These are phyloP conservation scores for Tringa solitaria DNA, from an alignment of 2,113 vertebrate genomes.

Conservation along the genomic window DNA sequence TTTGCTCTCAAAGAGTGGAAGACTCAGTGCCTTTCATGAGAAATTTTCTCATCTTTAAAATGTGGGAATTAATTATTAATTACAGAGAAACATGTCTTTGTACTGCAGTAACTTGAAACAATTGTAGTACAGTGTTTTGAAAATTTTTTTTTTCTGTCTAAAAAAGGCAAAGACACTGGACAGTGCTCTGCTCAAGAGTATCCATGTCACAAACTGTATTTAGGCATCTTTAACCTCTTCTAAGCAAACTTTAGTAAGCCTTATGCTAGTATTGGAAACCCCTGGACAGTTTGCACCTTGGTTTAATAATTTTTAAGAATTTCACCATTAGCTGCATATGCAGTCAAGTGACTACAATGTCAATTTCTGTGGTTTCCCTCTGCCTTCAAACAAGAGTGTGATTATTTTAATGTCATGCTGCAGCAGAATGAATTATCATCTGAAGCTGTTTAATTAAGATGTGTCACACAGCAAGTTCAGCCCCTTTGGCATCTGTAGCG, in stretches of 20 bases:
- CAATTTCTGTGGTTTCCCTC: not conserved
- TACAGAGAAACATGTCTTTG: not conserved
- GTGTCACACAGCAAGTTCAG: slow-evolving; percentile 27
- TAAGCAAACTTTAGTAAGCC: not conserved
- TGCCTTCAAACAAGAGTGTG: not conserved
- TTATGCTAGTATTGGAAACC: not conserved
- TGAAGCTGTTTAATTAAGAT: slow-evolving; percentile 51
- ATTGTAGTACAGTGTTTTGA: not conserved
- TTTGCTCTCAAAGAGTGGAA: not conserved
- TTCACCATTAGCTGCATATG: not conserved
- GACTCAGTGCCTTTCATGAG: not conserved
- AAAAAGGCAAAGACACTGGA: not conserved
- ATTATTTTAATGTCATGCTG: slow-evolving; percentile 31
- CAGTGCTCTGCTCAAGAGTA: not conserved
- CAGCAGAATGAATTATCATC: slow-evolving; percentile 48
- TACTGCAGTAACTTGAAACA: not conserved
- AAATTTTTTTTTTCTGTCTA: slow-evolving; percentile 16
- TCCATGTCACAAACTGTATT: not conserved
- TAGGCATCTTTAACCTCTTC: not conserved
- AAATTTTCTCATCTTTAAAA: slow-evolving; percentile 3
- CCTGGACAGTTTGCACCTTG: not conserved
- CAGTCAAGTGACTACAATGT: not conserved
- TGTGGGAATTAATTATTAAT: slow-evolving; percentile 14
- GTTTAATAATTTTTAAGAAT: not conserved
- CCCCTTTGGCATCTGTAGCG: not conserved